These are phyloP conservation scores for Caenorhabditis virilis DNA, from an alignment of 2,888 invertebrate genomes.

Conservation along the genomic window DNA sequence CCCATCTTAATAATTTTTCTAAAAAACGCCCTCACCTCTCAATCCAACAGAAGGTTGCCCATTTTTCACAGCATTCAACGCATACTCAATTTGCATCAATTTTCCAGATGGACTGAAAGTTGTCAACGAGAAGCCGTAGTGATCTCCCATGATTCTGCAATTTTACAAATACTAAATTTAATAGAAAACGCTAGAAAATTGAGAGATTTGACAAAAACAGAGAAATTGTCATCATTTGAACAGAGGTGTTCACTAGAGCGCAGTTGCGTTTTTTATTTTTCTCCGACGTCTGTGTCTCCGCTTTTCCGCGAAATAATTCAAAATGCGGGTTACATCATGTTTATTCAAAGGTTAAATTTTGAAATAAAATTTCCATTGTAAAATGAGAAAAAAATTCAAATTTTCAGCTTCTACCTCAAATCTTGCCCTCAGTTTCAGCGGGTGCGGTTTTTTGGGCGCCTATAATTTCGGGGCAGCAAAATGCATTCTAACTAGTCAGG, in stretches of 20 bases:
- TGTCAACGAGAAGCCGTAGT: slow-evolving; percentile 67
- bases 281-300: no score
- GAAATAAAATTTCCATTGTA: not conserved
- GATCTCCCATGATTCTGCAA: slow-evolving; percentile 59
- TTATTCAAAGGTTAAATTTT: not conserved
- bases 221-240: slow-evolving; percentile 34
- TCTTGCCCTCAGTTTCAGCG: slow-evolving; percentile 55
- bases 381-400: not conserved
- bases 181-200: slow-evolving; percentile 2
- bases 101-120: slow-evolving; percentile 91
- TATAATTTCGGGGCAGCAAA: slow-evolving; percentile 66
- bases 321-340: not conserved
- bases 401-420: slow-evolving; percentile 16
- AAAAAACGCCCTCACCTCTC: slow-evolving; percentile 54
- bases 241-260: slow-evolving; percentile 22
- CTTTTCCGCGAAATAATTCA: not conserved
- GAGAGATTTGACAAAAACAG: slow-evolving; percentile 10
- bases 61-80: slow-evolving; percentile 94
- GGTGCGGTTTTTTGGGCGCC: slow-evolving; percentile 64
- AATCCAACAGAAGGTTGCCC: slow-evolving; percentile 99
- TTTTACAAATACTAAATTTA: not conserved
- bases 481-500: slow-evolving; percentile 54
- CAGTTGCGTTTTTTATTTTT: no score
- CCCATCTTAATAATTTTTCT: no score
- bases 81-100: slow-evolving; percentile 99